phyloP scores from a whole-genome alignment of 2,888 invertebrate genomes.

The Teleiodes luculella region DNA sequence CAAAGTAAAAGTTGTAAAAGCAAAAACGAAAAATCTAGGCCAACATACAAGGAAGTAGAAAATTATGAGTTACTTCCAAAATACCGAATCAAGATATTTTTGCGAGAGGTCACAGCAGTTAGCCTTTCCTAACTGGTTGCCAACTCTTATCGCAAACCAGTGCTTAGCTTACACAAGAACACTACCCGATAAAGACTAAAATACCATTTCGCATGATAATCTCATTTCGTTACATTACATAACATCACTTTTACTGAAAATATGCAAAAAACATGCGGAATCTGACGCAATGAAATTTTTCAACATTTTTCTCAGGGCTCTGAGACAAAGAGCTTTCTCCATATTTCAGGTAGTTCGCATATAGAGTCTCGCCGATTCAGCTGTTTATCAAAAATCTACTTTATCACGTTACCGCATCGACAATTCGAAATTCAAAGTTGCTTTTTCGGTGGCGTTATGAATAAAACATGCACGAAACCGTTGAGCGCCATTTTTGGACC shows the following conservation, averaged over 20 bases:
- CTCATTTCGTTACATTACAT: background rate
- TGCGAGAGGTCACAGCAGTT: constrained; percentile 6
- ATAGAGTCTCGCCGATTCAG: constrained; percentile 2
- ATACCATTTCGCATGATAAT: background rate
- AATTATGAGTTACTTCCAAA: background rate
- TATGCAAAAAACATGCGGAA: background rate
- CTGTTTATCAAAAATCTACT: background rate
- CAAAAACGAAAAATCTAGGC: background rate
- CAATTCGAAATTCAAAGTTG: constrained; percentile 1
- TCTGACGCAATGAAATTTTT: background rate
- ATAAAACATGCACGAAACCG: constrained; percentile 58
- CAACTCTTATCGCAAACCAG: background rate
- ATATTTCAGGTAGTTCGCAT: background rate
- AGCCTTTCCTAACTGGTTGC: constrained; percentile 8
- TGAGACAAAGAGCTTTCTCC: background rate
- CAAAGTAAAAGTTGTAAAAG: constrained; percentile 10
- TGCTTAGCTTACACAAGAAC: background rate
- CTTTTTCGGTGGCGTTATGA: constrained; percentile 16
- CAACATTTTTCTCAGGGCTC: background rate
- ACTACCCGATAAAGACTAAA: background rate
- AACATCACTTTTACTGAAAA: background rate
- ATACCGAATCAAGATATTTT: constrained; percentile 6
- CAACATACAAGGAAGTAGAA: constrained; percentile 2
- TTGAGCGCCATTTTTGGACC: constrained; percentile 49
- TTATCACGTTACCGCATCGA: constrained; percentile 2